Evolutionary conservation across 2,113 vertebrate genomes (phyloP).

Genomic region (Eubucco bourcierii): DNA sequence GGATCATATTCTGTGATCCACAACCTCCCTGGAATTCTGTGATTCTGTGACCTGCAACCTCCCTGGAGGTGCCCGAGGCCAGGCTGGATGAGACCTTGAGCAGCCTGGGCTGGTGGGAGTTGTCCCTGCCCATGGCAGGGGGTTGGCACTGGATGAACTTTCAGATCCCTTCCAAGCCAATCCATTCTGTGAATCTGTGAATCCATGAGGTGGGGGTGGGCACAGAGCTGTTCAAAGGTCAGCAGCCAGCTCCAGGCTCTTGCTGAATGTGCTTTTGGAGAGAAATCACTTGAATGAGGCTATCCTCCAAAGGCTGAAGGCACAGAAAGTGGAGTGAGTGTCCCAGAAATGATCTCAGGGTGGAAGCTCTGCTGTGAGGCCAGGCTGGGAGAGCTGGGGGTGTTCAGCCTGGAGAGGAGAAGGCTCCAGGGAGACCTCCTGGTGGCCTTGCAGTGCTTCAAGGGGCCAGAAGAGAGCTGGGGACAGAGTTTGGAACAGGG

Average conservation of each 20-base stretch:
- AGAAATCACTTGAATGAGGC: rapidly evolving
- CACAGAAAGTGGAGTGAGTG: neutral
- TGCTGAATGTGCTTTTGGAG: neutral
- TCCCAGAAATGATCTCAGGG: neutral
- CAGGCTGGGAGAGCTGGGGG: neutral
- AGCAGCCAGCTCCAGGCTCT: neutral
- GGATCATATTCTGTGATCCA: no score
- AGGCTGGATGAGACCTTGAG: no score
- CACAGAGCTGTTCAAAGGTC: neutral
- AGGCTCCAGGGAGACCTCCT: neutral
- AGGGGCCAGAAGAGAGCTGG: neutral
- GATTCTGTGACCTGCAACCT: no score
- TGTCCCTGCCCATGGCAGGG: no score
- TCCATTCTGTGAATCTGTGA: no score
- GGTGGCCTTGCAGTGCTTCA: neutral
- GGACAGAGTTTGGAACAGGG: neutral
- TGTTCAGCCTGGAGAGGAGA: neutral
- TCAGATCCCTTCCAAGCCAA: no score
- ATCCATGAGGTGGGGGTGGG: neutral
- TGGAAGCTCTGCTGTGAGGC: neutral
- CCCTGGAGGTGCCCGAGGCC: no score
- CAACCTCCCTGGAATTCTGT: no score
- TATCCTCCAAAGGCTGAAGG: neutral
- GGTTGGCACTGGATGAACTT: no score
- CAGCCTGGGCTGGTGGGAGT: no score